Conservation (phyloP, 2,888 invertebrate genomes). For the Aradus depressus region DNA sequence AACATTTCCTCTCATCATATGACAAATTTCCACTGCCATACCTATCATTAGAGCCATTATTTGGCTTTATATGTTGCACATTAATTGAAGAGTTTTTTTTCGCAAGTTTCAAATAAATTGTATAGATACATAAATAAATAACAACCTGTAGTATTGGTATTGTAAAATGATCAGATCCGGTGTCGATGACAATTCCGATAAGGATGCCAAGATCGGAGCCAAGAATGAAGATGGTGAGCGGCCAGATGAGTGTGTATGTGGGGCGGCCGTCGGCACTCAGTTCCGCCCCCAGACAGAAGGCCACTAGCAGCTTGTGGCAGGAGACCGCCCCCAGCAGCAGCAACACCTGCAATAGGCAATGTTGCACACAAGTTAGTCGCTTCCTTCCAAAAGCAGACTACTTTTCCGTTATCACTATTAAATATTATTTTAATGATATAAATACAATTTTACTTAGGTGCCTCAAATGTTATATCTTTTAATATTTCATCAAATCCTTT, state of each 20-base stretch:
- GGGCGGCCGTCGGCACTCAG: slow-evolving; percentile 38
- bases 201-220: slow-evolving; percentile 59
- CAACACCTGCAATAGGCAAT: slow-evolving; percentile 45
- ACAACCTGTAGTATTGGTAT: slow-evolving; percentile 38
- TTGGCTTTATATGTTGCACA: no score
- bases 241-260: slow-evolving; percentile 43
- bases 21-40: no score
- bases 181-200: slow-evolving; percentile 48
- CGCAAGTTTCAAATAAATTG: no score
- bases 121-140: slow-evolving; percentile 2
- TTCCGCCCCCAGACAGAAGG: slow-evolving; percentile 69
- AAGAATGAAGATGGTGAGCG: slow-evolving; percentile 52
- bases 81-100: no score
- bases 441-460: no score
- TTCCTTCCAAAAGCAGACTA: background rate
- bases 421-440: no score
- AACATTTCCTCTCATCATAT: no score
- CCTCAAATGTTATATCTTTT: no score
- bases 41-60: no score
- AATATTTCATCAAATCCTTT: no score
- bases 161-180: slow-evolving; percentile 44
- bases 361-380: background rate
- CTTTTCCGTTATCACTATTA: no score
- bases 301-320: slow-evolving; percentile 70
- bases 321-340: slow-evolving; percentile 56